Evolutionary conservation across 2,113 vertebrate genomes (phyloP), one percentile per base, ranked within the genome.

Genomic region (Hippopotamus amphibius): DNA sequence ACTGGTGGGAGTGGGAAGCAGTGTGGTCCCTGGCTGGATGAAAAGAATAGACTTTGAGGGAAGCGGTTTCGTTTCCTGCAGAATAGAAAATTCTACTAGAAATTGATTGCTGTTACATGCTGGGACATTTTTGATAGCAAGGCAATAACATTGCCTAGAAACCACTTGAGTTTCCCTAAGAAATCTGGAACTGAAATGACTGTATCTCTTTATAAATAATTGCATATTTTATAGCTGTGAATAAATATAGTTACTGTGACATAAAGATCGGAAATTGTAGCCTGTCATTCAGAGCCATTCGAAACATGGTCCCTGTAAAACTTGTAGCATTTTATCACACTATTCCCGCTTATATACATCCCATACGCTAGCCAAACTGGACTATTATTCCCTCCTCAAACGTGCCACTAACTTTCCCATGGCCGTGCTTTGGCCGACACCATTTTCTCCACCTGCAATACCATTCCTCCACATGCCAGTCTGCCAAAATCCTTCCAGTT

Each of bases 51-150:
- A 82, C 72, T 92, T 93, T 79, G 81, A 96, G n/a, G 50, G n/a
- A 85, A 88, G 41, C 94, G 66, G 94, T 97, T 94, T 88, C 88
- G 85, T 88, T 95, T 61, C 30, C 91, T 95, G 86, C 77, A 97
- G 97, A 94, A 77, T 65, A 93, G 88, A 77, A 68, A 84, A 88
- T 86, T 41, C 55, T 81, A 9, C 55, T 71, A 16, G 82, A 85
- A 21, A 41, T 96, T 72, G 28, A 41, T 82, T 93, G 68, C 22
- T 83, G 19, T 96, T 94, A 95, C 74, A 24, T 28, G 8, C 43
- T 77, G 61, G 68, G 22, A 63, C 37, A 68, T 93, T 97, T 96
- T 57, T 95, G 10, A 80, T 76, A 83, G 28, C 57, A 96, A 96
- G 16, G 16, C 57, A 63, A 84, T 90, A 89, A 82, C 28, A 71